A percentile compares a stretch with the other conserved stretches of the same genome.
These are phyloP conservation scores for Volucella inanis DNA, from an alignment of 2,888 invertebrate genomes.

Conservation along the genomic window DNA sequence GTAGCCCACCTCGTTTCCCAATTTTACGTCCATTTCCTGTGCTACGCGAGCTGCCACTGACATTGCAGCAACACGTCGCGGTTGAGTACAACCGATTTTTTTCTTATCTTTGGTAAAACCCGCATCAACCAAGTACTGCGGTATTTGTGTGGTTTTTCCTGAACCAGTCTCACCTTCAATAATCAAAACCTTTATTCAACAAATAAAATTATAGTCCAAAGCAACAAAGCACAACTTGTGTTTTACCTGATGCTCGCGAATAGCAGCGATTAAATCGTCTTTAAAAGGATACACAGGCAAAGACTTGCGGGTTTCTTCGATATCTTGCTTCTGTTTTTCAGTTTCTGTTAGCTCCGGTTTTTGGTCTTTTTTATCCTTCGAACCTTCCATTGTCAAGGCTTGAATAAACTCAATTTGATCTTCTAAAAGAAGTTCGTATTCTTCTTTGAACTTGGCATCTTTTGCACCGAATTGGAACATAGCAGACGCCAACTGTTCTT, in stretches of 20 bases:
- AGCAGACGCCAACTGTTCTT: conserved; percentile 97
- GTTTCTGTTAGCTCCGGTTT: conserved; percentile 87
- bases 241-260: conserved; percentile 91
- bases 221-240: neutral
- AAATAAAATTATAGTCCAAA: conserved; percentile 25
- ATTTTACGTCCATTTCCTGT: conserved; percentile 97
- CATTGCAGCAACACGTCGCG: conserved; percentile 99
- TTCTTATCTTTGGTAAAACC: conserved; percentile 93
- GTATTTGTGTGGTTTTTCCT: conserved; percentile 99
- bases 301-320: conserved; percentile 95
- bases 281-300: conserved; percentile 97
- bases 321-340: conserved; percentile 89
- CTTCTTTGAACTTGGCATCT: conserved; percentile 89
- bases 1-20: conserved; percentile 95
- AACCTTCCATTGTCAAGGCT: conserved; percentile 91
- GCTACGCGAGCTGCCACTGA: conserved; percentile 99
- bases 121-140: conserved; percentile 97
- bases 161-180: conserved; percentile 99
- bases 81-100: conserved; percentile 98
- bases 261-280: conserved; percentile 94
- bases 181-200: conserved; percentile 88
- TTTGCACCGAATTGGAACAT: conserved; percentile 96
- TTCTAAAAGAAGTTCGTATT: conserved; percentile 96
- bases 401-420: conserved; percentile 99
- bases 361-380: conserved; percentile 83